Evolutionary conservation across 2,797 vertebrate genomes (phyloP), one percentile per base, ranked within the genome.

Genomic region (Acipenser transmontanus): DNA sequence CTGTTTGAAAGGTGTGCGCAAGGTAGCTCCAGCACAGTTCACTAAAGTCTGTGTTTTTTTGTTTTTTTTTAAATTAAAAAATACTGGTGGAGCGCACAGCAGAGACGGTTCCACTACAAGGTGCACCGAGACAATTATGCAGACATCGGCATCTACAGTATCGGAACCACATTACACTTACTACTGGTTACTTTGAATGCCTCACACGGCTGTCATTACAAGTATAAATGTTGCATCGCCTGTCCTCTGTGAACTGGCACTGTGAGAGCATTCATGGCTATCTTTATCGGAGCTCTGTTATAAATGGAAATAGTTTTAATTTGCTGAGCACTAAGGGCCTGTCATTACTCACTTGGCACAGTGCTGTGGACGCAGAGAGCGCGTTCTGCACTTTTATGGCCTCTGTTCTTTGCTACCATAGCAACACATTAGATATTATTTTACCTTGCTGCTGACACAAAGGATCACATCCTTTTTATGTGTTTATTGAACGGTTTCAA

Each of bases 151-250:
- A 90, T 88, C 88, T 89, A 34, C 34, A 34, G 34, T 34, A 88
- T 90, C 88, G 89, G 88, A 83, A 86, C 81, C 88, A 89, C 90
- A 91, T 91, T 91, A 91, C 88, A 88, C 85, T 89, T 87, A 88
- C 86, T 90, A 90, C 90, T 87, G 89, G 87, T 85, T 89, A 82
- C 82, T 88, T 85, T 87, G 90, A 91, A 91, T 90, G 88, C 88
- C 82, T 84, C 86, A 83, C 86, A 87, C 83, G 87, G 84, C 85
- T 84, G 88, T 88, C 88, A 89, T 90, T 89, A 85, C 77, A 76
- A 83, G 78, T 84, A 91, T 90, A 91, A 88, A 90, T 91, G 87
- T 83, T 77, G 82, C 84, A 83, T 79, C 88, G 84, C 81, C 85
- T 86, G 73, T 87, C 86, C 87, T 82, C 83, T 80, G 81, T 82